Conservation (phyloP, 2,797 vertebrate species). For the Parauchenoglanis punctatus region DNA sequence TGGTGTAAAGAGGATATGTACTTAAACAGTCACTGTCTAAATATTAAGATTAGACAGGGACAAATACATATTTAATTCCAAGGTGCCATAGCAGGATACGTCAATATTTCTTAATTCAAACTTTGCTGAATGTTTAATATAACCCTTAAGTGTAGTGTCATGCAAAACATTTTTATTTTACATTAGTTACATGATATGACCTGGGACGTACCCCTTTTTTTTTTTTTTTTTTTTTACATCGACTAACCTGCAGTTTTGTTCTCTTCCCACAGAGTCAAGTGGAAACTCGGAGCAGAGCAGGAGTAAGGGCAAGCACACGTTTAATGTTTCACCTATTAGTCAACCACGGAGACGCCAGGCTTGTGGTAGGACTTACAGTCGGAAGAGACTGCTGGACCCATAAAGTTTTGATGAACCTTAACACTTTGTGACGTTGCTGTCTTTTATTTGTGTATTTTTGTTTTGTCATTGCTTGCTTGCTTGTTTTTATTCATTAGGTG, state of each 20-base stretch:
- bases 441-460: slow-evolving; percentile 21
- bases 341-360: slow-evolving; percentile 56
- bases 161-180: background rate
- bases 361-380: slow-evolving; percentile 76
- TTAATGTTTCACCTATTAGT: slow-evolving; percentile 74
- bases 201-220: no score
- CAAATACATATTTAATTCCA: background rate
- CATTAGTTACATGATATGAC: background rate
- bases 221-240: background rate
- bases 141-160: background rate
- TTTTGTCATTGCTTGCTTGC: slow-evolving; percentile 8
- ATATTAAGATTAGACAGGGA: background rate
- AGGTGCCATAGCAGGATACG: background rate
- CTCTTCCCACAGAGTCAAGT: slow-evolving; percentile 26
- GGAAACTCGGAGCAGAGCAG: slow-evolving; percentile 60
- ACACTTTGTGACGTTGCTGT: background rate
- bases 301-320: slow-evolving; percentile 48
- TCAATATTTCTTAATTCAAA: background rate
- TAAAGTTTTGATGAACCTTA: slow-evolving; percentile 12
- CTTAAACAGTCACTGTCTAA: background rate
- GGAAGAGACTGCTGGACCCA: slow-evolving; percentile 83
- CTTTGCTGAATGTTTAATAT: background rate
- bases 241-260: slow-evolving; percentile 44
- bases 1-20: background rate
- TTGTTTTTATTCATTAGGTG: slow-evolving; percentile 6